These are phyloP conservation scores for Hanleya hanleyi DNA, from an alignment of 2,888 invertebrate species.

Conservation along the genomic window DNA sequence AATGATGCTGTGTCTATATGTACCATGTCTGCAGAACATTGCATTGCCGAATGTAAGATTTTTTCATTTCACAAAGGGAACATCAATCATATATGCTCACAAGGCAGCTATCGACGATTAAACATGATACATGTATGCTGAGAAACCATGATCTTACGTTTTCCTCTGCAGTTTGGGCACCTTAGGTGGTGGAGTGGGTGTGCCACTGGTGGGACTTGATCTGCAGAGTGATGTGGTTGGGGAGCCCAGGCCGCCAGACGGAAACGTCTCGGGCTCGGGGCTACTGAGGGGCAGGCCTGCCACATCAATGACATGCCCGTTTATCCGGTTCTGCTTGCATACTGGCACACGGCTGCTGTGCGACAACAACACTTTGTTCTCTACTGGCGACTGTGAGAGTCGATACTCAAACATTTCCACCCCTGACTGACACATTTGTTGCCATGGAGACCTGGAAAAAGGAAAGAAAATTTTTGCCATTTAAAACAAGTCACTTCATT, in stretches of 20 bases:
- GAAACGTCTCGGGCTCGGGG: not conserved
- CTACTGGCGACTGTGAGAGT: conserved; percentile 6
- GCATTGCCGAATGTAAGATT: too few species aligned
- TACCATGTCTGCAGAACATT: too few species aligned
- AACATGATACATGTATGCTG: not conserved
- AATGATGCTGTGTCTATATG: too few species aligned
- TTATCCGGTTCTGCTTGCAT: conserved; percentile 1
- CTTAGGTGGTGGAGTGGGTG: not conserved
- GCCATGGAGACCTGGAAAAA: conserved; percentile 1
- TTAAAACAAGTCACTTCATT: not conserved
- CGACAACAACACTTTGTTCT: not conserved
- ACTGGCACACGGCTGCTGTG: not conserved
- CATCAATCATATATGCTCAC: too few species aligned
- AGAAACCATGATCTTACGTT: too few species aligned
- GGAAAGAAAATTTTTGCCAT: not conserved
- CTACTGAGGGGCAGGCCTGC: not conserved
- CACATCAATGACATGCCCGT: not conserved
- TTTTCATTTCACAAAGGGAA: too few species aligned
- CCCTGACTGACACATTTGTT: conserved; percentile 7
- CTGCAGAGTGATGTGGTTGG: not conserved
- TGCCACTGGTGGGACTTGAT: not conserved
- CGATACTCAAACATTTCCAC: conserved; percentile 10
- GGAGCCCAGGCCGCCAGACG: not conserved
- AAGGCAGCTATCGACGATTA: too few species aligned
- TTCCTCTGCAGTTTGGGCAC: not conserved